Conservation (phyloP, 2,797 vertebrate species). For the Notoglanidium macrostoma region DNA sequence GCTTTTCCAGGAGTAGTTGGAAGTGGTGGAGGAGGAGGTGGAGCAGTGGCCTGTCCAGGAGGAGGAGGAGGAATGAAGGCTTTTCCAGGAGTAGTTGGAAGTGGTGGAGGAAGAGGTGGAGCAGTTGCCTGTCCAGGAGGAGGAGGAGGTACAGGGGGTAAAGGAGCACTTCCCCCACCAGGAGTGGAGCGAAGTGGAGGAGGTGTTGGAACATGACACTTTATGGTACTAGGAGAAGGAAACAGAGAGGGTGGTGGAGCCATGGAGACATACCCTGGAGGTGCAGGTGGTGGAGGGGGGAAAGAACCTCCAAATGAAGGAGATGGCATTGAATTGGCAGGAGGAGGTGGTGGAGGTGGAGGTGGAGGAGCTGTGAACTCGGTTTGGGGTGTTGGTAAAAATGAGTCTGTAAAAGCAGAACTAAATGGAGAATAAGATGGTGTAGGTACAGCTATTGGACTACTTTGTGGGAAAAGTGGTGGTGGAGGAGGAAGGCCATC, state of each 20-base stretch:
- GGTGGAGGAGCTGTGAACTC: slow-evolving; percentile 13
- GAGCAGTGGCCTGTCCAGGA: slow-evolving; percentile 23
- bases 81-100: slow-evolving; percentile 30
- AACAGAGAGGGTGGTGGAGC: slow-evolving; percentile 49
- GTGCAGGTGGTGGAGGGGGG: slow-evolving; percentile 42
- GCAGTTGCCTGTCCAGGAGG: slow-evolving; percentile 30
- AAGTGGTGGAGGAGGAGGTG: slow-evolving; percentile 49
- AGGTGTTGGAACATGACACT: slow-evolving; percentile 48
- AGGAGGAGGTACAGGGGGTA: slow-evolving; percentile 51
- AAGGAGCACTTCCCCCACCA: not conserved
- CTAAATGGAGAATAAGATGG: slow-evolving; percentile 41
- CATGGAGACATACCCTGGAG: slow-evolving; percentile 28
- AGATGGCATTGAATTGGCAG: not conserved
- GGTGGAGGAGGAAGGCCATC: slow-evolving; percentile 27
- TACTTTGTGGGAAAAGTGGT: slow-evolving; percentile 44
- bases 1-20: slow-evolving; percentile 24
- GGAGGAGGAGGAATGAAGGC: slow-evolving; percentile 40
- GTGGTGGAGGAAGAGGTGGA: slow-evolving; percentile 47
- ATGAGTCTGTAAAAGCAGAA: slow-evolving; percentile 24
- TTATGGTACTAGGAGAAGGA: slow-evolving; percentile 3
- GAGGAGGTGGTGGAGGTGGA: slow-evolving; percentile 38
- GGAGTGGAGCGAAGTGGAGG: slow-evolving; percentile 53
- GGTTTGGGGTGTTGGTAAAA: slow-evolving; percentile 25
- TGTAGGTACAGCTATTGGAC: slow-evolving; percentile 2
- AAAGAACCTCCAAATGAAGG: slow-evolving; percentile 20